phyloP scores from a whole-genome alignment of 2,888 invertebrate species.

The Pemphredon lugubris region DNA sequence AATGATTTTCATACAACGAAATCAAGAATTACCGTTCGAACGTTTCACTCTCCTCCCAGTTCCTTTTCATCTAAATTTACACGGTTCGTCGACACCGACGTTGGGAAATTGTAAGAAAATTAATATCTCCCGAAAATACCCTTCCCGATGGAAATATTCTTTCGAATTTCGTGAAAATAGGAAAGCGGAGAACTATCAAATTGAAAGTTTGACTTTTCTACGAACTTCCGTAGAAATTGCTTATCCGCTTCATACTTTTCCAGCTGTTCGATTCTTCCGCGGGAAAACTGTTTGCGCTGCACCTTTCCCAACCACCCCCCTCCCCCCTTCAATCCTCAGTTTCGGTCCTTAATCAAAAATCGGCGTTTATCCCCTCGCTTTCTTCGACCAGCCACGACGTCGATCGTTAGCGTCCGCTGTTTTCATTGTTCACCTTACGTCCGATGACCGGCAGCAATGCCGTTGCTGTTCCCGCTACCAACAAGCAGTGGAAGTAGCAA shows the following conservation, averaged over 20 bases:
- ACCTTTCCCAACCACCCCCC: slow-evolving; percentile 32
- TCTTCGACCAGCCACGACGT: too few relatives aligned
- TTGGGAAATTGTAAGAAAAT: too few relatives aligned
- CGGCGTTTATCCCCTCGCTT: too few relatives aligned
- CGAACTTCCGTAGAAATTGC: slow-evolving; percentile 38
- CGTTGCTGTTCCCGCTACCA: not conserved
- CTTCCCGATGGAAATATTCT: too few relatives aligned
- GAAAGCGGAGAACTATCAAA: too few relatives aligned
- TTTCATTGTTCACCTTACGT: not conserved
- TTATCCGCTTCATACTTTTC: slow-evolving; percentile 35
- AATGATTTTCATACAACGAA: too few relatives aligned
- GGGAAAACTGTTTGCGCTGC: slow-evolving; percentile 42
- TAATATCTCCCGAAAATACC: too few relatives aligned
- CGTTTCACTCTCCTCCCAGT: too few relatives aligned
- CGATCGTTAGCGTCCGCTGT: not conserved
- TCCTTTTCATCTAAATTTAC: too few relatives aligned
- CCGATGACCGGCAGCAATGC: not conserved
- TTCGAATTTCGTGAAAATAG: too few relatives aligned
- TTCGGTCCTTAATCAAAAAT: slow-evolving; percentile 36
- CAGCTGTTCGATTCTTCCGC: slow-evolving; percentile 21
- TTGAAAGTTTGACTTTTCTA: slow-evolving; percentile 23
- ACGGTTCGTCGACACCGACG: too few relatives aligned
- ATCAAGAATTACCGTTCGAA: too few relatives aligned
- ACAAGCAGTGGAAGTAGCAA: not conserved
- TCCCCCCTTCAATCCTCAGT: slow-evolving; percentile 3